These are phyloP conservation scores for Sericinus montela DNA, from an alignment of 2,888 invertebrate species.

Conservation along the genomic window DNA sequence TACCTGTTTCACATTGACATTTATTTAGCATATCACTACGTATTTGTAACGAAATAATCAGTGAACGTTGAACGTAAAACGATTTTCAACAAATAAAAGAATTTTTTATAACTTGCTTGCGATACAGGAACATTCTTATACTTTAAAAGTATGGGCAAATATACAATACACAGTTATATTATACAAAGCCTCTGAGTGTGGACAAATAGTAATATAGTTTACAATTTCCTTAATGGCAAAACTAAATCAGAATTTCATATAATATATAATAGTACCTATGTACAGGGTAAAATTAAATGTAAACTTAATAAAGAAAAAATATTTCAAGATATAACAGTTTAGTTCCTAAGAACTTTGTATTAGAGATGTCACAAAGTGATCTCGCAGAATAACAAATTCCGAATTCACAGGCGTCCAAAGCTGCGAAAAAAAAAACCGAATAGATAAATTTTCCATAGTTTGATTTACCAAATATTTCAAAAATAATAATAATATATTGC, in stretches of 20 bases:
- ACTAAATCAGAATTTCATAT: not conserved
- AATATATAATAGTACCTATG: too few relatives aligned
- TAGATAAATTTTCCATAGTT: too few relatives aligned
- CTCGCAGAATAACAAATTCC: too few relatives aligned
- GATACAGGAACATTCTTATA: constrained; percentile 5
- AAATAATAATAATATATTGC: too few relatives aligned
- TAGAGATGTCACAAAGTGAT: too few relatives aligned
- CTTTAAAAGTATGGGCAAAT: constrained; percentile 4
- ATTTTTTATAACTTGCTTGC: too few relatives aligned
- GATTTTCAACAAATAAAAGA: too few relatives aligned
- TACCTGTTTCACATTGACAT: not conserved
- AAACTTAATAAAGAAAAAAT: not conserved
- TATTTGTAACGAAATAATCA: not conserved
- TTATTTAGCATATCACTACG: not conserved
- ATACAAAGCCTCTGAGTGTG: constrained; percentile 1
- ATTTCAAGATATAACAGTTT: not conserved
- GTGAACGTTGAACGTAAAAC: not conserved
- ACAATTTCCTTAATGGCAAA: not conserved
- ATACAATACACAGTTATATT: not conserved
- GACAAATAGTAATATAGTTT: not conserved
- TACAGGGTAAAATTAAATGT: too few relatives aligned
- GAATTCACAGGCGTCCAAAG: too few relatives aligned
- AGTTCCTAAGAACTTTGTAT: too few relatives aligned
- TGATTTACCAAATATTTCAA: too few relatives aligned
- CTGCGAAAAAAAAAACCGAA: too few relatives aligned